These are phyloP conservation scores for Lampris incognitus DNA, from an alignment of 2,113 vertebrate genomes.

Conservation along the genomic window DNA sequence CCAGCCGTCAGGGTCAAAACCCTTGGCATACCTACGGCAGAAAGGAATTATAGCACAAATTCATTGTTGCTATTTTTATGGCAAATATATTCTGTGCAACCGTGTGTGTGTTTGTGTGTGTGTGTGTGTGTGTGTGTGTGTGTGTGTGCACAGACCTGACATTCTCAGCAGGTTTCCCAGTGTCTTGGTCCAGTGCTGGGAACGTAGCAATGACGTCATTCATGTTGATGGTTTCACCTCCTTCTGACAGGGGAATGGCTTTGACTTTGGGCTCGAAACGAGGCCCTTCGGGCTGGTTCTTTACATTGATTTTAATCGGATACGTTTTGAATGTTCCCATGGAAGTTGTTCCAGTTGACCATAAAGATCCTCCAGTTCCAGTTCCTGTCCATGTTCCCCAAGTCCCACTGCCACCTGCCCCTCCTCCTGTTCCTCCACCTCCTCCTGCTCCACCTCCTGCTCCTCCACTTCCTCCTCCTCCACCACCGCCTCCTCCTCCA, in stretches of 20 bases:
- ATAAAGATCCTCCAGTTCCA: neutral
- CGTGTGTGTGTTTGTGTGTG: neutral
- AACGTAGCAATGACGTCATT: slow-evolving; percentile 78
- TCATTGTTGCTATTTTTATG: no score
- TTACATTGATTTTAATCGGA: slow-evolving; percentile 83
- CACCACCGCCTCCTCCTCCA: rapidly evolving
- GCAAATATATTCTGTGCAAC: no score
- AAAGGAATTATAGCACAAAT: neutral
- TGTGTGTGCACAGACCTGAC: slow-evolving; percentile 83
- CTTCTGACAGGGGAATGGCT: slow-evolving; percentile 79
- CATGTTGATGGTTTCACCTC: slow-evolving; percentile 48
- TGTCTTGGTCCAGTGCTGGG: slow-evolving; percentile 87
- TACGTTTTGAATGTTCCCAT: slow-evolving; percentile 57
- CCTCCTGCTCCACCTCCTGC: neutral
- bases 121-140: slow-evolving; percentile 6
- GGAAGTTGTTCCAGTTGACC: neutral
- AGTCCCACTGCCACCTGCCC: slow-evolving; percentile 14
- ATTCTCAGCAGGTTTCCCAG: slow-evolving; percentile 82
- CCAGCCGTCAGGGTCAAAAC: slow-evolving; percentile 87
- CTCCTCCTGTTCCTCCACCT: slow-evolving; percentile 35
- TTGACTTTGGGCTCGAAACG: slow-evolving; percentile 82
- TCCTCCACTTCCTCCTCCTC: neutral
- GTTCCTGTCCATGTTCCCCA: neutral
- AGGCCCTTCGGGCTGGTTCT: slow-evolving; percentile 87
- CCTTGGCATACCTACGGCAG: slow-evolving; percentile 85